Base-by-base conservation (phyloP, 2,113 vertebrate genomes). In the Pagrus major region DNA sequence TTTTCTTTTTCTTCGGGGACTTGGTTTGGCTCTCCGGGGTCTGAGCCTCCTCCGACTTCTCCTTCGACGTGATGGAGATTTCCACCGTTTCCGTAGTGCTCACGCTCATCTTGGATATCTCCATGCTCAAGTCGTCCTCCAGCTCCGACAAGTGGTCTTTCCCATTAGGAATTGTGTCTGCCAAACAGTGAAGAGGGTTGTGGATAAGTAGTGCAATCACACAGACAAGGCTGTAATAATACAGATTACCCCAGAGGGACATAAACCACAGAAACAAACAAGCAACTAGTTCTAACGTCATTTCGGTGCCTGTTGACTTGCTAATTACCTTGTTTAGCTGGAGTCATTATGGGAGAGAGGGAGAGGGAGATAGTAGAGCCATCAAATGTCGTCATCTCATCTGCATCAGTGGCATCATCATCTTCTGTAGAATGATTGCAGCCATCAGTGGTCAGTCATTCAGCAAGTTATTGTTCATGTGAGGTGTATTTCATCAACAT, bases 371-470 rank as follows among this genome's bases (percentile, higher is more conserved):
- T 94, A 78, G 97, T 97, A 71, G 97, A 97, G 91, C 95, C 96
- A 33, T 98, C 97, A 93, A 97, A 97, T 89, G 97, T 97, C 83
- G 97, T 95, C 93, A 98, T 95, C 87, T 98, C 97, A 75, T 98
- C 97, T 84, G 91, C 91, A 56, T 95, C 94, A 5, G 94, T 95
- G 58, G 89, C 87, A 52, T 95, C 94, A 23, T 98, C 97, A 70
- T 96, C 96, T 92, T 98, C 97, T 99, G 95, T 88, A 91, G 94
- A 91, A 94, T 81, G 91, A 95, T 94, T 95, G 1, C 67, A 55
- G n/a, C 33, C 37, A 71, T 39, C 23, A 47, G 29, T 71, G 16
- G 60, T 78, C 39, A 41, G 49, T 69, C n/a, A 23, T 47, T 69
- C 6, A n/a, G 64, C 33, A 71, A 8, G 2, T 11, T 31, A 18